These are phyloP conservation scores for Phenganax marumi DNA, from an alignment of 92 coral and sea anemone genomes.

Conservation along the genomic window DNA sequence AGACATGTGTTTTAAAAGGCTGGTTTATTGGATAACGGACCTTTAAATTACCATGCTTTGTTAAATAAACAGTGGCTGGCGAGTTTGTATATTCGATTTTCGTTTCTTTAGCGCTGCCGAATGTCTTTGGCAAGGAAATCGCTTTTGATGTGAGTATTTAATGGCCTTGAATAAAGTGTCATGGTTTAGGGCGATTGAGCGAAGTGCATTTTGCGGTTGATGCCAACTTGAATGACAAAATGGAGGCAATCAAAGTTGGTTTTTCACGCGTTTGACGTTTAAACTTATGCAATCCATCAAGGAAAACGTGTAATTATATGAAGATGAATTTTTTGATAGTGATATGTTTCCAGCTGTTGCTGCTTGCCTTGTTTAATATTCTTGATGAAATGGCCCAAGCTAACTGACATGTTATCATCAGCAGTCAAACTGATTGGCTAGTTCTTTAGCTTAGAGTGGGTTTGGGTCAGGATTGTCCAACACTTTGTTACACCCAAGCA, in stretches of 20 bases:
- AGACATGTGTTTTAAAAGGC: neutral
- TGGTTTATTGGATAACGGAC: neutral
- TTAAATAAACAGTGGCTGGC: neutral
- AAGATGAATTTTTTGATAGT: constrained; percentile 3
- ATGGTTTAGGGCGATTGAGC: neutral
- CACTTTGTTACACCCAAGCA: neutral
- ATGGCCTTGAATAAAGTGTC: neutral
- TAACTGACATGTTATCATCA: neutral
- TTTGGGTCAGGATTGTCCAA: no score
- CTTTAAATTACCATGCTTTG: no score
- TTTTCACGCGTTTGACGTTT: neutral
- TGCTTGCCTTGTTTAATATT: neutral
- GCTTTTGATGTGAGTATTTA: constrained; percentile 3
- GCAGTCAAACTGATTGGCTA: no score
- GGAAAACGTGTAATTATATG: neutral
- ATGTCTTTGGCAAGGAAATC: constrained; percentile 11
- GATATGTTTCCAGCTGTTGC: constrained; percentile 6
- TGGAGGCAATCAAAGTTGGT: neutral
- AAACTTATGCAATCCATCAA: neutral
- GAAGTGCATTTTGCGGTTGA: neutral
- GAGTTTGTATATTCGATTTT: no score
- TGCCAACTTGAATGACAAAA: neutral
- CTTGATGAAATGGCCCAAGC: constrained; percentile 7
- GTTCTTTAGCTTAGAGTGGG: no score
- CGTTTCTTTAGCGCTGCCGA: constrained; percentile 19